A percentile compares a stretch with the other conserved stretches of the same genome.
Conservation (phyloP, 2,113 vertebrate genomes). For the Oryzias curvinotus region DNA sequence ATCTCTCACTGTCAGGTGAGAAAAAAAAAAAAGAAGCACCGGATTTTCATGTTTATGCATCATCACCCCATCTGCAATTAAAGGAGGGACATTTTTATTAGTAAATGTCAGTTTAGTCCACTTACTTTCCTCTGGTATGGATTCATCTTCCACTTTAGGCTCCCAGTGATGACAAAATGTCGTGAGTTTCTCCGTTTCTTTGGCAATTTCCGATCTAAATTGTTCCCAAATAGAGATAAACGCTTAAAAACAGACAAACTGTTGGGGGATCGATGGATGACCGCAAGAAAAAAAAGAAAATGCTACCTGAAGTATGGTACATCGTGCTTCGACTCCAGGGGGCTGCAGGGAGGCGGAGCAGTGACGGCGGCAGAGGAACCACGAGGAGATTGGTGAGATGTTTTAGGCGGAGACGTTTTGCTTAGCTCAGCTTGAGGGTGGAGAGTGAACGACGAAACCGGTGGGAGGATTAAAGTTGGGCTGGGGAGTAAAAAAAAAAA, state of each 20-base stretch:
- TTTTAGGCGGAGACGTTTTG: constrained; percentile 7
- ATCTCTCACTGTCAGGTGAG: constrained; percentile 81
- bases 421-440: constrained; percentile 22
- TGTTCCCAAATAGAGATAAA: background rate
- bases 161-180: constrained; percentile 82
- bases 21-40: background rate
- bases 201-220: constrained; percentile 78
- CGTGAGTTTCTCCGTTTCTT: constrained; percentile 79
- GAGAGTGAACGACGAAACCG: background rate
- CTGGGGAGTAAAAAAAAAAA: constrained; percentile 23
- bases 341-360: constrained; percentile 5
- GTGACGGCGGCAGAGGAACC: background rate
- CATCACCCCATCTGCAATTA: background rate
- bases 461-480: constrained; percentile 38
- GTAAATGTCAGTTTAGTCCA: background rate
- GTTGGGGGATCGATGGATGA: background rate
- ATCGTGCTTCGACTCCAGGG: constrained; percentile 59
- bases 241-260: rapidly evolving
- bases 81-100: background rate
- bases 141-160: constrained; percentile 75
- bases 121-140: constrained; percentile 92
- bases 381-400: constrained; percentile 11
- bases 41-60: background rate
- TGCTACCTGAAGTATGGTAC: constrained; percentile 75
- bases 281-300: too few species aligned